Percentiles rank a stretch among this genome's conserved stretches.
These are phyloP conservation scores for Cyrtodaria siliqua DNA, from an alignment of 2,888 invertebrate species.

Conservation along the genomic window DNA sequence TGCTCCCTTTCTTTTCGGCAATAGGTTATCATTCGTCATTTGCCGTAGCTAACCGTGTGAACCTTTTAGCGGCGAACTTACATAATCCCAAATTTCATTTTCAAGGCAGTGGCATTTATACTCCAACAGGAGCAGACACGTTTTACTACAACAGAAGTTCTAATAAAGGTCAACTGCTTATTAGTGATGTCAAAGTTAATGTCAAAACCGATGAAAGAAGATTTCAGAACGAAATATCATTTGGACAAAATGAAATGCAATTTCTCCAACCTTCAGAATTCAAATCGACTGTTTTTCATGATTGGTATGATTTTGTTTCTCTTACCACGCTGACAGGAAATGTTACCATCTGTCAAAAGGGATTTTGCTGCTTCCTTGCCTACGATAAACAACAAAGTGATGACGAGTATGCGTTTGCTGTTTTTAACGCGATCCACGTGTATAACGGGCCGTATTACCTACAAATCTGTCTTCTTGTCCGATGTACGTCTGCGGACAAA, in stretches of 20 bases:
- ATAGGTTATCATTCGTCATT: conserved; percentile 37
- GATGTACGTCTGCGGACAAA: conserved; percentile 21
- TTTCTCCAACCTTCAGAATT: conserved; percentile 35
- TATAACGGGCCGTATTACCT: conserved; percentile 60
- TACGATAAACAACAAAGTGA: conserved; percentile 40
- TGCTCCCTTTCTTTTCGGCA: conserved; percentile 25
- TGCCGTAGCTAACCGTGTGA: conserved; percentile 88
- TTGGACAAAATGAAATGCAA: conserved; percentile 17
- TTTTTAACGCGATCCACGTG: conserved; percentile 76
- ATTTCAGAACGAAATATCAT: conserved; percentile 3
- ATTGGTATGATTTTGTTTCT: conserved; percentile 67
- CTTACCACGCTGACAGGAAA: conserved; percentile 46
- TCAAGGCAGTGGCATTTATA: conserved; percentile 92
- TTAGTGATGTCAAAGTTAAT: conserved; percentile 58
- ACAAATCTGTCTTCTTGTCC: conserved; percentile 34
- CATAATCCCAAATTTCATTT: conserved; percentile 87
- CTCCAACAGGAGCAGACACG: conserved; percentile 78
- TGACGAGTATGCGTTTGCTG: conserved; percentile 76
- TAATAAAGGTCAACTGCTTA: conserved; percentile 56
- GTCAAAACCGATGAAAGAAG: too few species aligned
- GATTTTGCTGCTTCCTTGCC: conserved; percentile 70
- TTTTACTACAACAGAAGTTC: conserved; percentile 55
- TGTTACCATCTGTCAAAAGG: conserved; percentile 68
- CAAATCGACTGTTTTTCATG: conserved; percentile 62
- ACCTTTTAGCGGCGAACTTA: conserved; percentile 91